Evolutionary conservation across 2,888 invertebrate species (phyloP).

Genomic region (Tiphia femorata): DNA sequence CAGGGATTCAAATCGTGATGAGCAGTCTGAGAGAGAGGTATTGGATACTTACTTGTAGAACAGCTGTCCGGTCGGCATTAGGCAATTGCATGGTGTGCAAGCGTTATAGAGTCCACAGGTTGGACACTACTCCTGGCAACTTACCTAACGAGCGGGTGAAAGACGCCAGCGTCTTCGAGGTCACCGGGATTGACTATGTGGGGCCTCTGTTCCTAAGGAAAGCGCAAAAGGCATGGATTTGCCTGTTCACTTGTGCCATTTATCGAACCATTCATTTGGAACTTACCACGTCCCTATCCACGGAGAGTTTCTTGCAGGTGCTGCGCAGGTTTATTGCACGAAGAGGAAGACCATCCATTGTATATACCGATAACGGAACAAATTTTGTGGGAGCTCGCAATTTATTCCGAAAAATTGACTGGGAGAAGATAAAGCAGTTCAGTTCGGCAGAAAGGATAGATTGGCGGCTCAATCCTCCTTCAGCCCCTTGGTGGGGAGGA

Average conservation of each 20-base stretch:
- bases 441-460: conserved; percentile 27
- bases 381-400: conserved; percentile 58
- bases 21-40: conserved; percentile 6
- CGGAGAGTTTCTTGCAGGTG: conserved; percentile 47
- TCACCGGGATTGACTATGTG: conserved; percentile 53
- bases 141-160: conserved; percentile 6
- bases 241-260: conserved; percentile 60
- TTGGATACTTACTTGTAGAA: conserved; percentile 9
- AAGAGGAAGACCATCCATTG: conserved; percentile 48
- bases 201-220: conserved; percentile 54
- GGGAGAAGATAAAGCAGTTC: conserved; percentile 32
- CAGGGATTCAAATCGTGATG: conserved; percentile 39
- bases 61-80: not conserved
- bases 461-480: conserved; percentile 36
- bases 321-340: conserved; percentile 57
- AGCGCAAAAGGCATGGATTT: conserved; percentile 48
- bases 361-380: conserved; percentile 63
- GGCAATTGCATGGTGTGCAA: conserved; percentile 4
- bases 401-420: conserved; percentile 36
- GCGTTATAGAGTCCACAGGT: not conserved
- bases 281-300: conserved; percentile 40
- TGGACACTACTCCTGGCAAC: not conserved
- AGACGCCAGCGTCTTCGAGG: conserved; percentile 39
- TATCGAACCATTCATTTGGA: conserved; percentile 61
- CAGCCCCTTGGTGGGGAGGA: conserved; percentile 25